phyloP scores from a whole-genome alignment of 2,797 vertebrate species.

The Parambassis ranga region DNA sequence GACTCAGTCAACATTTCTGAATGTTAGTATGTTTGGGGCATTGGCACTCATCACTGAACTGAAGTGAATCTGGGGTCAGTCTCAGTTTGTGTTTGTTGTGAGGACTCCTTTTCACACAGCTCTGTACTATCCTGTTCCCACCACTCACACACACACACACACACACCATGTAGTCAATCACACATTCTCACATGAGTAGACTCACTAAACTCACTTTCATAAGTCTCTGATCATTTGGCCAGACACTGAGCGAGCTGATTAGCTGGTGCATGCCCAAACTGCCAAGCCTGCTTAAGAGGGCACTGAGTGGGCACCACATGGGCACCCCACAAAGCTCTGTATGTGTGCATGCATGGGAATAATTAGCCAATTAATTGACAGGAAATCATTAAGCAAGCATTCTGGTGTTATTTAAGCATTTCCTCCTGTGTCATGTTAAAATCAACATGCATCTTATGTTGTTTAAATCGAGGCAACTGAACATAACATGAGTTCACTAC shows the following conservation, averaged over 20 bases:
- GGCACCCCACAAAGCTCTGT: slow-evolving; percentile 19
- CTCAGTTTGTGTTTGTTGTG: slow-evolving; percentile 51
- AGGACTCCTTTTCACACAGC: slow-evolving; percentile 44
- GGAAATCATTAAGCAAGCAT: no score
- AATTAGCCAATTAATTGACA: not conserved
- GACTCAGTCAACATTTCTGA: not conserved
- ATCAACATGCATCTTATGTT: no score
- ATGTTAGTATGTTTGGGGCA: not conserved
- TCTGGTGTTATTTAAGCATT: no score
- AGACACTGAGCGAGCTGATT: slow-evolving; percentile 65
- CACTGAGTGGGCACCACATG: slow-evolving; percentile 31
- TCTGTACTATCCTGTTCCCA: slow-evolving; percentile 11
- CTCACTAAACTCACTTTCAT: slow-evolving; percentile 64
- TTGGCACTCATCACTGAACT: slow-evolving; percentile 9
- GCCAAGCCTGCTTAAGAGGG: slow-evolving; percentile 54
- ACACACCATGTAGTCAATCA: slow-evolving; percentile 8
- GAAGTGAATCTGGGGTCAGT: slow-evolving; percentile 39
- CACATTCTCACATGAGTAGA: slow-evolving; percentile 31
- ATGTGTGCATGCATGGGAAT: not conserved
- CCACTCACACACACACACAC: not conserved
- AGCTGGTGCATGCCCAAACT: slow-evolving; percentile 48
- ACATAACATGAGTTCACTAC: no score
- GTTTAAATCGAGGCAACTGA: no score
- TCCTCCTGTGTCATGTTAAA: no score
- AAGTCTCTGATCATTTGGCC: slow-evolving; percentile 55